Evolutionary conservation across 2,113 vertebrate genomes (phyloP).

Genomic region (Halichoeres trimaculatus): DNA sequence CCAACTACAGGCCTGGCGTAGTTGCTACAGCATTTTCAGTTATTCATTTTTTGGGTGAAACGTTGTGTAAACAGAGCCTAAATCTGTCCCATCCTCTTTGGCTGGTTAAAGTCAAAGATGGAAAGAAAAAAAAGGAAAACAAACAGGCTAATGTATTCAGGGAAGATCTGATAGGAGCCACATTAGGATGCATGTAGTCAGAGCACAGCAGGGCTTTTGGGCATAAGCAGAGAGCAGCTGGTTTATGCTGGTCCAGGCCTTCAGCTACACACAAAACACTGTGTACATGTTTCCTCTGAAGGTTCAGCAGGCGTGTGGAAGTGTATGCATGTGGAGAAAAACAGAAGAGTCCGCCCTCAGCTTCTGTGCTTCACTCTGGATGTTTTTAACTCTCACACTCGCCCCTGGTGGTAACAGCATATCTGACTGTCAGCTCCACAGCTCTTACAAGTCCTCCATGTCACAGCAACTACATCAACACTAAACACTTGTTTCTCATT

Average conservation of each 20-base stretch:
- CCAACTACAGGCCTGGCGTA: no score
- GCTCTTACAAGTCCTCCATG: not conserved
- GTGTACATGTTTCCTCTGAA: constrained; percentile 16
- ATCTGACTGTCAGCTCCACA: constrained; percentile 1
- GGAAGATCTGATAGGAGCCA: not conserved
- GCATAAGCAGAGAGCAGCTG: constrained; percentile 30
- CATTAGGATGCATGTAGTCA: not conserved
- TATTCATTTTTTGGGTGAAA: no score
- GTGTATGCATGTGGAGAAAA: not conserved
- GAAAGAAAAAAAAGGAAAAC: not conserved
- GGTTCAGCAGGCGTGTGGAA: constrained; percentile 19
- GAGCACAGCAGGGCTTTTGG: constrained; percentile 7
- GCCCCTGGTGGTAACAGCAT: constrained; percentile 9
- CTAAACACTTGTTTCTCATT: constrained; percentile 4
- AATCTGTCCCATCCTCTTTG: no score
- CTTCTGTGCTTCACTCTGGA: not conserved
- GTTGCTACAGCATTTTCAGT: no score
- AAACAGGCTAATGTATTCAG: not conserved
- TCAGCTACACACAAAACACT: constrained; percentile 32
- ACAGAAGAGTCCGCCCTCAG: not conserved
- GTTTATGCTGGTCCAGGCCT: constrained; percentile 20
- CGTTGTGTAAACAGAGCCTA: no score
- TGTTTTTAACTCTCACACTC: constrained; percentile 6
- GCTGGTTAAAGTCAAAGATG: no score
- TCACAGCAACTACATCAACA: not conserved